Evolutionary conservation across 2,797 vertebrate genomes (phyloP).

Genomic region (Danio tinwini): DNA sequence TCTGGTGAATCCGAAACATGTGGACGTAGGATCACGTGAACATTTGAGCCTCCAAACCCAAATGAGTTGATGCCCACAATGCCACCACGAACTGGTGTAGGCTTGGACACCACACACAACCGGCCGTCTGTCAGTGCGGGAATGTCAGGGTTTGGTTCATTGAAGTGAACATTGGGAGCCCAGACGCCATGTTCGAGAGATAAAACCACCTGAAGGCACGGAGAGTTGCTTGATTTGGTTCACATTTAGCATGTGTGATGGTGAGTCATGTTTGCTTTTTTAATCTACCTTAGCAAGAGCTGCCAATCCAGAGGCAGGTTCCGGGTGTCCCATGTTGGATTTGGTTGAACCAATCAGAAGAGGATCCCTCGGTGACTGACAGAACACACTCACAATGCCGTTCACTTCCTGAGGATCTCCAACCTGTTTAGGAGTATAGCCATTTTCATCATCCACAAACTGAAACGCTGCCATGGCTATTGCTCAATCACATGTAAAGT

Average conservation of each 20-base stretch:
- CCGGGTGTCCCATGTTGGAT: constrained; percentile 98
- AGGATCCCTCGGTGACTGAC: constrained; percentile 77
- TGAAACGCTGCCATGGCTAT: not conserved
- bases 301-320: constrained; percentile 92
- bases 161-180: constrained; percentile 94
- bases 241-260: not conserved
- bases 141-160: constrained; percentile 87
- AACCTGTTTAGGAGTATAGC: constrained; percentile 74
- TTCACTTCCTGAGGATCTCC: constrained; percentile 96
- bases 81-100: constrained; percentile 84
- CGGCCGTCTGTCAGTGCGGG: constrained; percentile 85
- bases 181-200: constrained; percentile 90
- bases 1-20: constrained; percentile 61
- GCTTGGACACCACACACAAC: constrained; percentile 83
- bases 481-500: not conserved
- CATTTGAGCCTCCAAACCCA: constrained; percentile 96
- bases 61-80: constrained; percentile 92
- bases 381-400: constrained; percentile 84
- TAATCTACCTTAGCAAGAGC: constrained; percentile 89
- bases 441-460: not conserved
- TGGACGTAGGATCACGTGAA: constrained; percentile 89
- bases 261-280: not conserved
- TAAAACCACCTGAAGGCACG: constrained; percentile 83
- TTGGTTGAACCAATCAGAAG: constrained; percentile 94
- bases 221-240: not conserved